These are phyloP conservation scores for Chalcis sispes DNA, from an alignment of 2,888 invertebrate genomes.

Conservation along the genomic window DNA sequence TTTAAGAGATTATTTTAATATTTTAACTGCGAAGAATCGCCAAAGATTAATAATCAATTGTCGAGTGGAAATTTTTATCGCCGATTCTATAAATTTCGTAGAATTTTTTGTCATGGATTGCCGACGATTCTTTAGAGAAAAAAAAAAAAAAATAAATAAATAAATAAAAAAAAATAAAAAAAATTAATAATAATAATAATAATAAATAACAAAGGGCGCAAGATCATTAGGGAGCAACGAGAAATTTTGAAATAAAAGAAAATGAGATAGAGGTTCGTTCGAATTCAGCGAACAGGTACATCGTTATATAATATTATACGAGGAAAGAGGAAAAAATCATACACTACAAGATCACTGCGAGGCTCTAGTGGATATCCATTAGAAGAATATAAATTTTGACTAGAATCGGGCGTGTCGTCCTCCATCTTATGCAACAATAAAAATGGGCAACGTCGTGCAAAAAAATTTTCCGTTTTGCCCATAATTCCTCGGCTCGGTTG, in stretches of 20 bases:
- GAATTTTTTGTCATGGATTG: too few species aligned
- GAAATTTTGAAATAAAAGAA: conserved; percentile 31
- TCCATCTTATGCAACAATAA: conserved; percentile 56
- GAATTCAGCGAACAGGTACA: conserved; percentile 50
- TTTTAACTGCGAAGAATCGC: neutral
- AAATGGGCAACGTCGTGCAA: conserved; percentile 55
- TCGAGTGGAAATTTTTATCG: too few species aligned
- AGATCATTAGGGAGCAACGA: conserved; percentile 4
- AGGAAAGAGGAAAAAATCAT: conserved; percentile 39
- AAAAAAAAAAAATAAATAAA: conserved; percentile 1
- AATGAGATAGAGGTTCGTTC: conserved; percentile 48
- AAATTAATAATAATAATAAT: conserved; percentile 4
- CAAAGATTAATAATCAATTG: too few species aligned
- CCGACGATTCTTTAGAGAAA: neutral
- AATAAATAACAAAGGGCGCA: conserved; percentile 3
- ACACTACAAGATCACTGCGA: conserved; percentile 47
- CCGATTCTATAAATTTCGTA: too few species aligned
- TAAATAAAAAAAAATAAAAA: conserved; percentile 27
- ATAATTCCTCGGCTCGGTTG: conserved; percentile 37
- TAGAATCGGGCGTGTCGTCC: conserved; percentile 66
- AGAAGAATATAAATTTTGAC: conserved; percentile 67
- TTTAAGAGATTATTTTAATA: conserved; percentile 27
- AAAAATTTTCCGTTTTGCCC: conserved; percentile 52
- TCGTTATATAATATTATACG: conserved; percentile 39
- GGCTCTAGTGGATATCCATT: conserved; percentile 55